Base-by-base conservation (phyloP, 2,888 invertebrate genomes). In the Graphium colonna region DNA sequence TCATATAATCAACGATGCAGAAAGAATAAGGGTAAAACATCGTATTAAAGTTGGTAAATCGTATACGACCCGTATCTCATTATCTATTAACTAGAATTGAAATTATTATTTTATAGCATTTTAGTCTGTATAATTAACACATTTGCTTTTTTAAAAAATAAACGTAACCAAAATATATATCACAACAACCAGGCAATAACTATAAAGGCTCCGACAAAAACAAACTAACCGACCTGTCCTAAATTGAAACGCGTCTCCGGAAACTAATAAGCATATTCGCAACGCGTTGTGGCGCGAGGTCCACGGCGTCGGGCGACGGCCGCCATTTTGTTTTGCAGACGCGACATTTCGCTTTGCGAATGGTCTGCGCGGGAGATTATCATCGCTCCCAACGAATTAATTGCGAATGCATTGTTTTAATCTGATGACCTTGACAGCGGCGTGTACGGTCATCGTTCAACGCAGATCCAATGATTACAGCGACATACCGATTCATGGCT, bases 401-500 rank as follows among this genome's bases (percentile, higher is more conserved):
- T 79, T 79, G 77, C 73, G 65, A 73, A 61, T 56, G 60, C 75
- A 77, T 81, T 83, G 78, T 84, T 79, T 74, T 65, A 66, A 64
- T 31, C 58, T 13, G 64, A 73, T 82, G 82, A 77, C 88, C 88
- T 88, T 88, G 82, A 63, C 63, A 60, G 76, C 75, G 82, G 78
- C 73, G 61, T 59, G 63, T 65, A 69, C 73, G 76, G 77, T 79
- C 79, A 83, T 79, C 76, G 74, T 63, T 76, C 74, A 76, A 73
- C 69, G 63, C 75, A 72, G 86, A 87, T 86, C 63, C 63, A 26
- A 49, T 45, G 87, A 86, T 87, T 77, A 68, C 65, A 68, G 82
- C 81, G 78, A 54, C 69, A 74, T 67, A 71, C 73, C 73, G 83
- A 86, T 85, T 87, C 86, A 87, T 71, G 76, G 84, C 72, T 77